Percentiles rank a stretch among this genome's conserved stretches.
Evolutionary conservation across 2,113 vertebrate genomes (phyloP).

Genomic region (Myiozetetes cayanensis): DNA sequence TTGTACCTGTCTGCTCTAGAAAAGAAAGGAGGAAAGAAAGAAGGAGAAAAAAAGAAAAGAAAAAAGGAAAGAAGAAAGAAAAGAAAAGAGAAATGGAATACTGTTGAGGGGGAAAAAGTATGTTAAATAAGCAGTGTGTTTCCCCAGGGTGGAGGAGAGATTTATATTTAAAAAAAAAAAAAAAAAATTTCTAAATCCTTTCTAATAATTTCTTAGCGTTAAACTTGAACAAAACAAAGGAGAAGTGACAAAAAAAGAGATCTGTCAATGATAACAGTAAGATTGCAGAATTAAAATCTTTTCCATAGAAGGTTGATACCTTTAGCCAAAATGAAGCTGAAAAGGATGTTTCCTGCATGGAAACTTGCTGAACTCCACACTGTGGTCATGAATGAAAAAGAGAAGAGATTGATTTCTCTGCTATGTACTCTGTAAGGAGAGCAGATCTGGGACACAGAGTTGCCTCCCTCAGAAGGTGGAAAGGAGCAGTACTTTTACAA

Average conservation of each 20-base stretch:
- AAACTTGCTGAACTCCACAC: constrained; percentile 2
- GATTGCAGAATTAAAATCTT: constrained; percentile 29
- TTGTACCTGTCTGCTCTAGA: constrained; percentile 63
- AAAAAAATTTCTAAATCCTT: constrained; percentile 41
- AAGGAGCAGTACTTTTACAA: neutral
- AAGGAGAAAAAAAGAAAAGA: neutral
- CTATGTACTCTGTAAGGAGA: neutral
- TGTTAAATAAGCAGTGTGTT: constrained; percentile 39
- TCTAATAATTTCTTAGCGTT: constrained; percentile 17
- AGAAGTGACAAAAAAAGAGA: constrained; percentile 14
- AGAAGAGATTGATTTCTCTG: neutral
- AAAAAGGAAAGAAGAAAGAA: neutral
- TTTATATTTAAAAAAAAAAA: neutral
- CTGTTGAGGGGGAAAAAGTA: neutral
- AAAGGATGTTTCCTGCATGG: constrained; percentile 27
- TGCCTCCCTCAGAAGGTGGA: neutral
- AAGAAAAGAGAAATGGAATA: constrained; percentile 1
- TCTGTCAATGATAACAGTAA: neutral
- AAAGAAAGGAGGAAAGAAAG: constrained; percentile 25
- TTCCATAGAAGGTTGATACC: neutral
- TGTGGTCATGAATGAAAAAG: neutral
- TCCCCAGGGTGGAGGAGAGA: constrained; percentile 46
- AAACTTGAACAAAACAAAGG: constrained; percentile 44
- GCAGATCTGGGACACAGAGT: neutral
- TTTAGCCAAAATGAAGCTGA: constrained; percentile 20